Conservation (phyloP, 2,797 vertebrate species). For the Mormyrops attenuatus region DNA sequence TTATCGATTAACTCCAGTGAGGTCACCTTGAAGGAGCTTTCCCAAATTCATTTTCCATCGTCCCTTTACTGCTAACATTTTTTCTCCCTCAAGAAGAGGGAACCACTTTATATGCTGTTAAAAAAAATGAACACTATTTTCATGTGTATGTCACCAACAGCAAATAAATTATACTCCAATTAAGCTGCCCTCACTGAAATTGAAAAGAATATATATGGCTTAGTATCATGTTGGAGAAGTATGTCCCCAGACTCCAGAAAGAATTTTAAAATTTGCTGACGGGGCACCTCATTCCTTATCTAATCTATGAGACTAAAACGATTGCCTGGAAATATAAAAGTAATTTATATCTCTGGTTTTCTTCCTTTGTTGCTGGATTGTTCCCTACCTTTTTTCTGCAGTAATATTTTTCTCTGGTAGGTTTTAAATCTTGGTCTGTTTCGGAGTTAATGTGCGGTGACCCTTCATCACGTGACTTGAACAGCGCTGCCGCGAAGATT, state of each 20-base stretch:
- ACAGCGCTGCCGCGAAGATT: not conserved
- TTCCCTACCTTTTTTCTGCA: not conserved
- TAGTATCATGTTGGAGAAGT: not conserved
- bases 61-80: not conserved
- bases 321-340: not conserved
- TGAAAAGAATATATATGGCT: not conserved
- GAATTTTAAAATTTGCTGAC: not conserved
- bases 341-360: not conserved
- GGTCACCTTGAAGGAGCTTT: not conserved
- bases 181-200: not conserved
- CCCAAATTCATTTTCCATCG: not conserved
- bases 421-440: not conserved
- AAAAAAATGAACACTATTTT: not conserved
- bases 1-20: slow-evolving; percentile 7
- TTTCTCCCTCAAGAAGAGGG: not conserved
- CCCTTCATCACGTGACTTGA: slow-evolving; percentile 29
- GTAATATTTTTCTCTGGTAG: not conserved
- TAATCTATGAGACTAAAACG: not conserved
- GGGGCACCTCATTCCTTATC: not conserved
- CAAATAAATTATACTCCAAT: slow-evolving; percentile 11
- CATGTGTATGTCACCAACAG: not conserved
- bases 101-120: not conserved
- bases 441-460: not conserved
- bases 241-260: not conserved
- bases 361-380: not conserved